Evolutionary conservation across 37 sponge, comb jelly and placozoan species (phyloP), one percentile per base, ranked within the genome.

Genomic region (Bolinopsis microptera): DNA sequence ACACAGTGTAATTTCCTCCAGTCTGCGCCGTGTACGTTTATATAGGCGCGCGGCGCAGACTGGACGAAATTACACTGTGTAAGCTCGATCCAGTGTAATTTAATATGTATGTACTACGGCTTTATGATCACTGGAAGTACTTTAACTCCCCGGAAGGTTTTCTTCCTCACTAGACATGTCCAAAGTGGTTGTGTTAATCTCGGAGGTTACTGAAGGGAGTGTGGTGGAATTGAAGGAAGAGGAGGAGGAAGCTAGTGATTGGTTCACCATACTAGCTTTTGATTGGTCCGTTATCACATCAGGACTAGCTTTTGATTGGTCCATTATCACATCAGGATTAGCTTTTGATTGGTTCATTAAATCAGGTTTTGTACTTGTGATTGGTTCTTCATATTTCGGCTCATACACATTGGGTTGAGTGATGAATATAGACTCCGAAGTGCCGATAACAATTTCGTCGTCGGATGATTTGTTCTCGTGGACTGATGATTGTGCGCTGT

Each of bases 211-310:
- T 27, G 80, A 77, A 36, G 80, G 80, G 36, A 77, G 80, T 3
- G 80, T 33, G 36, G 80, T 77, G 36, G 80, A 77, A 32, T 77
- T 77, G 36, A 77, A 77, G 13, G 61, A 48, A 5, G 61, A 48
- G 13, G 61, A 48, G 5, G 13, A 48, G 5, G 61, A 48, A 48
- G 5, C 61, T 48, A 13, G 13, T 18, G 61, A 13, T 18, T 48
- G 61, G 13, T 48, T 48, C 5, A 18, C 13, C 13, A 48, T 5
- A 5, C 13, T 5, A 5, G 5, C 13, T 13, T 48, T 13, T 48
- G 61, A 48, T n/a, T n/a, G n/a, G n/a, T n/a, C n/a, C n/a, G n/a
- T n/a, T n/a, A n/a, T n/a, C n/a, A n/a, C n/a, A n/a, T n/a, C n/a
- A 26, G 30, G 28, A 22, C 21, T 70, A 3, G 5, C 61, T 48